Base-by-base conservation (phyloP, 2,797 vertebrate species). In the Ammospiza maritima region DNA sequence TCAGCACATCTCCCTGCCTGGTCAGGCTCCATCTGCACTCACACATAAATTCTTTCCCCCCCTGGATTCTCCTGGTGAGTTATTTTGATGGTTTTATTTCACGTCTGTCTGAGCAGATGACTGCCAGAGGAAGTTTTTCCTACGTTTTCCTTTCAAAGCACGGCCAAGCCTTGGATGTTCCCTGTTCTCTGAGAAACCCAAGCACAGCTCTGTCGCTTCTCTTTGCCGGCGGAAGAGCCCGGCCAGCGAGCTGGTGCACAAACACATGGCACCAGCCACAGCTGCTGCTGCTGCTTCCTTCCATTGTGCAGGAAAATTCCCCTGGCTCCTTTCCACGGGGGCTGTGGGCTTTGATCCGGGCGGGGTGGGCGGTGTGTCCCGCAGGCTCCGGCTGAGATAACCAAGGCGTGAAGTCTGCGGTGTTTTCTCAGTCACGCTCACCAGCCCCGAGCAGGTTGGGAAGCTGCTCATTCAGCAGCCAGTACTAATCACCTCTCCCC, bases 281-380 rank as follows among this genome's bases (percentile, higher is more conserved):
- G 57, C 56, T 88, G 44, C 57, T 76, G 25, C 56, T 66, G 7
- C 62, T 0, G 0, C 40, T 92, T 92, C 78, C 74, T 90, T 73
- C 48, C 53, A n/a, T 29, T 58, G 42, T 29, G 20, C 58, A 66
- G 66, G 30, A 72, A 74, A 86, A 30, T 38, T 75, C 72, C 51
- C 38, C 82, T 84, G 77, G 58, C 70, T 54, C 40, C 58, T 62
- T 70, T 70, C 47, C 54, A 38, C 13, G 3, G 36, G 58, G 22
- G 11, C 67, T 64, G 32, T 16, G 64, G 36, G 23, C 60, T 90
- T 76, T 91, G 74, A 53, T 74, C 48, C 30, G n/a, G n/a, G 64
- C 23, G 8, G 0, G 0, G 54, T 54, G 69, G 44, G 42, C 0
- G 0, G 13, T 5, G 9, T 40, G 42, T 34, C 42, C 36, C 72